Base-by-base conservation (phyloP, 2,888 invertebrate genomes). In the Ephialtes manifestator region DNA sequence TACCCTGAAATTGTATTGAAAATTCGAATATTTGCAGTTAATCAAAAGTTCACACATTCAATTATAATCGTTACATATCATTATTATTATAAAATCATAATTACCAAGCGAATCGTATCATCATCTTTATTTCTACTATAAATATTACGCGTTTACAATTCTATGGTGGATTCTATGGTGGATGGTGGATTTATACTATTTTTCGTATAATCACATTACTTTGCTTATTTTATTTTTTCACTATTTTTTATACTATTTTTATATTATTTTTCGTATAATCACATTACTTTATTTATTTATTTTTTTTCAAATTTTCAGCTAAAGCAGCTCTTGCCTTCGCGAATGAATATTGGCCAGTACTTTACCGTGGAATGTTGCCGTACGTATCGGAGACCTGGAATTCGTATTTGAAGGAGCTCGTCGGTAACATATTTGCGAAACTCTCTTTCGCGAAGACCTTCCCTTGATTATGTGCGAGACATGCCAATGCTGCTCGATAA, bases 261-360 rank as follows among this genome's bases (percentile, higher is more conserved):
- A n/a, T 53, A 58, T 1, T 55, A 18, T n/a, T 15, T 81, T 51
- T 48, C 31, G 18, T 3, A 48, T 15, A 48, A 55, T 31, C 7
- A 24, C 46, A 15, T 48, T 0, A 65, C 4, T 55, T 15, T 13
- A 24, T 58, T n/a, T n/a, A n/a, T n/a, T n/a, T n/a, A n/a, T 53
- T 31, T 4, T 46, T 68, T 68, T 24, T 28, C 20, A 28, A 39
- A 8, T 39, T 74, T n/a, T 20, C 94, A 96, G 96, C 95, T 83
- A 94, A 95, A 55, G 93, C 96, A 35, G 96, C 95, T 7, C 92
- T 95, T 70, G 92, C 92, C 31, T 95, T 96, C 87, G 94, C 95
- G 0, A 96, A 96, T 88, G 95, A 95, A 78, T 96, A 96, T 91
- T 96, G 96, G 96, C 95, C 95, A 85, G 87, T 95, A 2, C 89